Percentiles rank a stretch among this genome's conserved stretches.
Conservation (phyloP, 2,888 invertebrate genomes). For the Mythimna lalbum region DNA sequence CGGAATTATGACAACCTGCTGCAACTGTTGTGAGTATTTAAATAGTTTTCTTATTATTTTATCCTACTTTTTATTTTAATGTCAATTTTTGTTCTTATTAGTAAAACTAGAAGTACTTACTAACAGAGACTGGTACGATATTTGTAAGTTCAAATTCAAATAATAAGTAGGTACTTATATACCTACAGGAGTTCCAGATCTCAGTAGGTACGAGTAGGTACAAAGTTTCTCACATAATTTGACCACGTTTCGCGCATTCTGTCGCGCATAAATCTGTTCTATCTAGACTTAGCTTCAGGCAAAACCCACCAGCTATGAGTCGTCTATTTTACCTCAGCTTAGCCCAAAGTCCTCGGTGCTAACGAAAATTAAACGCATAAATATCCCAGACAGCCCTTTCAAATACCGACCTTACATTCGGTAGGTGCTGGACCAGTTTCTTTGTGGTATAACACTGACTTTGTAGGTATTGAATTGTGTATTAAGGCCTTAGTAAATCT, state of each 20-base stretch:
- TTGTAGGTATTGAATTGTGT: conserved; percentile 58
- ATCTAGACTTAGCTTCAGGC: conserved; percentile 17
- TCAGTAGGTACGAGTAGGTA: neutral
- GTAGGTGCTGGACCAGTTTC: conserved; percentile 74
- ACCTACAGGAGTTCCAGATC: neutral
- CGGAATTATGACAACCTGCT: conserved; percentile 35
- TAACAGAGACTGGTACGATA: neutral
- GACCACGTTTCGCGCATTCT: conserved; percentile 9
- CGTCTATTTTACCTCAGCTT: conserved; percentile 53
- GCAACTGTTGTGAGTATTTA: conserved; percentile 49
- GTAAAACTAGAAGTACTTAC: too few relatives aligned
- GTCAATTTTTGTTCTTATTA: neutral
- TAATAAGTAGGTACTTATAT: too few relatives aligned
- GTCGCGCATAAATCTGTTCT: conserved; percentile 34
- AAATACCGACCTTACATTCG: conserved; percentile 85
- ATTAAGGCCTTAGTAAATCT: conserved; percentile 28
- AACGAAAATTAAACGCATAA: conserved; percentile 75
- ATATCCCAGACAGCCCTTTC: conserved; percentile 83
- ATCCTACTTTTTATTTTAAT: neutral
- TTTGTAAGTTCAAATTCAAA: neutral
- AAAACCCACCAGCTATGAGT: conserved; percentile 48
- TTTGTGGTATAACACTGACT: conserved; percentile 72
- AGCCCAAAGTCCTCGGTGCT: conserved; percentile 47
- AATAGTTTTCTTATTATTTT: neutral
- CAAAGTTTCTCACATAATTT: conserved; percentile 30